Evolutionary conservation across 2,888 invertebrate species (phyloP), one percentile per base, ranked within the genome.

Genomic region (Cistogaster globosa): DNA sequence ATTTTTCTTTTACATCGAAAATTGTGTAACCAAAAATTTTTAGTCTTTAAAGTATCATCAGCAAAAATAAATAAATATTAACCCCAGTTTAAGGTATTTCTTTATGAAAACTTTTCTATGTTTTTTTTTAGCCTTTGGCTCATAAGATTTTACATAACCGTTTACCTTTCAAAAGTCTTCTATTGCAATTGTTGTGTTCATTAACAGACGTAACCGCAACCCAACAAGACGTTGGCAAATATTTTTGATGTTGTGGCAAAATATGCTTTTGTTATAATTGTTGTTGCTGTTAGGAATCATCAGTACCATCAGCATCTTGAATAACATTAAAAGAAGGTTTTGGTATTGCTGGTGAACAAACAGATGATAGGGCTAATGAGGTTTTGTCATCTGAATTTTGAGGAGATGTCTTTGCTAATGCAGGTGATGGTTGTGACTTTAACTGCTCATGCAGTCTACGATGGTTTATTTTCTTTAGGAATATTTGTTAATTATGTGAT

Each of bases 81-180:
- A 38, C 7, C 1, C 38, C 38, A 11, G 38, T 11, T 42, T 12
- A 12, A 42, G 16, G 12, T 2, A 48, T 8, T 48, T 48, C 32
- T 32, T 6, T 20, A 14, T 20, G 68, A 14, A 32, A 32, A 67
- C 36, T 62, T 45, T 22, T 22, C 36, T 69, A 32, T 36, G 22
- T 26, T 57, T 16, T 7, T n/a, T 26, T 3, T 51, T 11, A 20
- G 51, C 63, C n/a, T 55, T 71, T 65, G 36, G 51, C n/a, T 60
- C 32, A 38, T 12, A 63, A 69, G 26, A 62, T 57, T 76, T 62
- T 58, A 65, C 18, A 71, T 68, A 67, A 82, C 87, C 88, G 91
- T 90, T 91, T 90, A 90, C 90, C 90, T 90, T 88, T 88, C 88
- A 88, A 82, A 88, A 80, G 58, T 74, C 11, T 60, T 38, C 67